A percentile compares a stretch with the other conserved stretches of the same genome.
Evolutionary conservation across 2,888 invertebrate species (phyloP).

Genomic region (Trachelus stipa): DNA sequence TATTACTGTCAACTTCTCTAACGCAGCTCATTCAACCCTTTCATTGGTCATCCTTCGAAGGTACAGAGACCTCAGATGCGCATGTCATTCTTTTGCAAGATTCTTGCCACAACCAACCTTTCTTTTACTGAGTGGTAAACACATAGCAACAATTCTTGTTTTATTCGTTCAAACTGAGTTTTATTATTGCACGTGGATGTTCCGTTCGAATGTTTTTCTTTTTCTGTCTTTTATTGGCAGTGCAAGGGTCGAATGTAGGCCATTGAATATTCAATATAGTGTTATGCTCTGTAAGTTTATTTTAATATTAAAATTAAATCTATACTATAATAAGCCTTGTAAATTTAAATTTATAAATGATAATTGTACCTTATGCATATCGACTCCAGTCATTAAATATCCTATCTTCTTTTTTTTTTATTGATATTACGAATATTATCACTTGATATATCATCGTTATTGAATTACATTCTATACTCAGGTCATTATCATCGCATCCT

Average conservation of each 20-base stretch:
- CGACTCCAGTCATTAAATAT: background rate
- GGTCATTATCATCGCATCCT: background rate
- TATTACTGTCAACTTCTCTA: slow-evolving; percentile 19
- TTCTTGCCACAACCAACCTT: slow-evolving; percentile 26
- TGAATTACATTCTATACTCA: background rate
- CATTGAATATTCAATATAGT: slow-evolving; percentile 52
- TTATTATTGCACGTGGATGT: slow-evolving; percentile 1
- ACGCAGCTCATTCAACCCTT: slow-evolving; percentile 4
- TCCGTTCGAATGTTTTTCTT: background rate
- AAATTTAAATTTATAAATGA: slow-evolving; percentile 65
- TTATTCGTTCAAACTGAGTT: background rate
- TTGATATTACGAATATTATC: background rate
- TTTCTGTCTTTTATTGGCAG: slow-evolving; percentile 29
- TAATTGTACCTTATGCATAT: slow-evolving; percentile 57
- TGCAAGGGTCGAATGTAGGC: slow-evolving; percentile 39
- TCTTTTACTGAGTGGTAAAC: background rate
- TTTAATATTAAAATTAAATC: slow-evolving; percentile 61
- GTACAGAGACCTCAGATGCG: background rate
- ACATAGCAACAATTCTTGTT: background rate
- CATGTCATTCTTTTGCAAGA: slow-evolving; percentile 7
- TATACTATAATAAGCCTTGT: slow-evolving; percentile 58
- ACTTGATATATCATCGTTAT: background rate
- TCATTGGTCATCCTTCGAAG: slow-evolving; percentile 2
- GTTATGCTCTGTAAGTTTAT: slow-evolving; percentile 60
- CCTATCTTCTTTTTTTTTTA: background rate